Evolutionary conservation across 2,888 invertebrate species (phyloP), one percentile per base, ranked within the genome.

Genomic region (Neoscelio sp.): DNA sequence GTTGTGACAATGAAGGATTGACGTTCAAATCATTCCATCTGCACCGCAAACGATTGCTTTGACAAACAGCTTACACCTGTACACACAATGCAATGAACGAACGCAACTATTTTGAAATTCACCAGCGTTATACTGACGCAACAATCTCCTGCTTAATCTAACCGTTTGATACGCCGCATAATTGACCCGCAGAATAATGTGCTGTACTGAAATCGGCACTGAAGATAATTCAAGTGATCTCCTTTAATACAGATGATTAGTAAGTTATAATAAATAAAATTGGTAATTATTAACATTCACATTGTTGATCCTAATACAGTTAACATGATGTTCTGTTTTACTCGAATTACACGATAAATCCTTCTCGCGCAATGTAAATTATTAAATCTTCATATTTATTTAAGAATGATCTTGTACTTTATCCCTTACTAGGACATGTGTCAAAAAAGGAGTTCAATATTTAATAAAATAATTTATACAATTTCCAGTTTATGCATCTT

Each of bases 1-100:
- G 67, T 80, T 71, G 67, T 80, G 71, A 76, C 71, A 80, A 76
- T 71, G 71, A 80, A 73, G 80, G 76, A 80, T 76, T 76, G 79
- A 75, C 75, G 67, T 76, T 76, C 54, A 54, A 56, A 75, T 79
- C 79, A 65, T 74, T 74, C 68, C 64, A 56, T 78, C 68, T 40
- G 48, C 30, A 48, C 42, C 28, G 33, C 71, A 40, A 65, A 76
- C 79, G 70, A 75, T 71, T 76, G 71, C 70, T 71, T 62, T 78
- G 73, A 78, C 75, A 76, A 67, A 76, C 75, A 71, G 78, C 74
- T 79, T 75, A 74, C 78, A 74, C 78, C 78, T 78, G 74, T 78
- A 64, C 64, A 58, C 46, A 60, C 65, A 68, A 78, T 54, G 26
- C 62, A 74, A 74, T 60, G 67, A 67, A 73, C 52, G 52, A 64